phyloP scores from a whole-genome alignment of 1,140 invertebrate species.

The Choristoneura fumiferana region DNA sequence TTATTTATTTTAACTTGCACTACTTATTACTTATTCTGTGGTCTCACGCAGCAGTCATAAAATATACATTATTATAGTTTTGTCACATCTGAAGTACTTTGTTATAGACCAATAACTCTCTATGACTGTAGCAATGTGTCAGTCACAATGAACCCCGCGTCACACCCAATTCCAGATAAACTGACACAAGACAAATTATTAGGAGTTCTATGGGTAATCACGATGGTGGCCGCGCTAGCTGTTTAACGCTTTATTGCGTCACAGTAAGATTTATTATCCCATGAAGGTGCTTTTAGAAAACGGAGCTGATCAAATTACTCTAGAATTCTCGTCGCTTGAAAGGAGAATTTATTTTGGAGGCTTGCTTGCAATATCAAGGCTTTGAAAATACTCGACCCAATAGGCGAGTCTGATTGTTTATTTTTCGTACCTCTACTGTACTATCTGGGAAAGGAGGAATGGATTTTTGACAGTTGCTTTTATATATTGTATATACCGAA shows the following conservation, averaged over 20 bases:
- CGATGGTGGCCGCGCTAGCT: background rate
- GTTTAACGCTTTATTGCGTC: background rate
- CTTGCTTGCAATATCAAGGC: background rate
- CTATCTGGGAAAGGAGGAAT: too few species aligned
- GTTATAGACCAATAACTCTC: too few species aligned
- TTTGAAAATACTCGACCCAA: background rate
- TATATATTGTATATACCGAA: too few species aligned
- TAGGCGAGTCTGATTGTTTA: background rate
- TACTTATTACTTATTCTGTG: too few species aligned
- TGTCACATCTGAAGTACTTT: too few species aligned
- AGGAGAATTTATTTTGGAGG: background rate
- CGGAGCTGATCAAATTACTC: background rate
- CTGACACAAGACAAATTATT: slow-evolving; percentile 16
- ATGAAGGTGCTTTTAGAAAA: background rate
- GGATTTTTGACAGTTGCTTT: too few species aligned
- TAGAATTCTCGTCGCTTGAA: background rate
- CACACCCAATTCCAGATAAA: slow-evolving; percentile 13
- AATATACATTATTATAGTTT: too few species aligned
- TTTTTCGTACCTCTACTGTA: too few species aligned
- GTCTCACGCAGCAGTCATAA: too few species aligned
- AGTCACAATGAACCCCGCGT: slow-evolving; percentile 8
- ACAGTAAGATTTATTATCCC: background rate
- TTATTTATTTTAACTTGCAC: too few species aligned
- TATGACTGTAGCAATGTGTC: slow-evolving; percentile 8
- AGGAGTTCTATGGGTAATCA: background rate